Percentiles rank a stretch among this genome's conserved stretches.
Conservation (phyloP, 2,888 invertebrate species). For the Laspeyria flexula region DNA sequence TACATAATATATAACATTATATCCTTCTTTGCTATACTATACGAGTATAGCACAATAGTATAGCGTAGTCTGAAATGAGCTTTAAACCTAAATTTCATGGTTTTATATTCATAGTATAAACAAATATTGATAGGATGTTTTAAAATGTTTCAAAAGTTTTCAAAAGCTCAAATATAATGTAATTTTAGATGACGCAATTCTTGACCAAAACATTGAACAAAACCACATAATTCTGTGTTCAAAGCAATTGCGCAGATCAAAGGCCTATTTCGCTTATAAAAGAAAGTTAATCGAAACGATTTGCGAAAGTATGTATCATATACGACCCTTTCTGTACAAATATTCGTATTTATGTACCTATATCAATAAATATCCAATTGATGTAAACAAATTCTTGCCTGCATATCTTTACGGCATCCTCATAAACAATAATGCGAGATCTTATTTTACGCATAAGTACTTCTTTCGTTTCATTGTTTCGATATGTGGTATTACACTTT, state of each 20-base stretch:
- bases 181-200: not conserved
- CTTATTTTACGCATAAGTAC: not conserved
- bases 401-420: conserved; percentile 5
- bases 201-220: conserved; percentile 5
- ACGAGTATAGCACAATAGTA: too few species aligned
- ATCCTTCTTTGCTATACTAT: too few species aligned
- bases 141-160: not conserved
- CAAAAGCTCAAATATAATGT: not conserved
- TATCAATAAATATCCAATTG: conserved; percentile 21
- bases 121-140: too few species aligned
- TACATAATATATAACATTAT: too few species aligned
- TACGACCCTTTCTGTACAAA: conserved; percentile 9
- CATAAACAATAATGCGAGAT: not conserved
- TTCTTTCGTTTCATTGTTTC: not conserved
- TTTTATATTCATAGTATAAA: too few species aligned
- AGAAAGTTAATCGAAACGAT: conserved; percentile 36
- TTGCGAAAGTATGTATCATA: conserved; percentile 21
- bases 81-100: too few species aligned
- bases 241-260: conserved; percentile 22
- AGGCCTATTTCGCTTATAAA: conserved; percentile 24
- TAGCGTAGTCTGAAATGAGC: too few species aligned
- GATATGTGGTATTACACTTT: not conserved
- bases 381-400: conserved; percentile 8
- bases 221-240: conserved; percentile 11
- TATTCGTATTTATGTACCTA: conserved; percentile 10